Evolutionary conservation across 1,140 invertebrate genomes (phyloP).

Genomic region (Euura lappo): DNA sequence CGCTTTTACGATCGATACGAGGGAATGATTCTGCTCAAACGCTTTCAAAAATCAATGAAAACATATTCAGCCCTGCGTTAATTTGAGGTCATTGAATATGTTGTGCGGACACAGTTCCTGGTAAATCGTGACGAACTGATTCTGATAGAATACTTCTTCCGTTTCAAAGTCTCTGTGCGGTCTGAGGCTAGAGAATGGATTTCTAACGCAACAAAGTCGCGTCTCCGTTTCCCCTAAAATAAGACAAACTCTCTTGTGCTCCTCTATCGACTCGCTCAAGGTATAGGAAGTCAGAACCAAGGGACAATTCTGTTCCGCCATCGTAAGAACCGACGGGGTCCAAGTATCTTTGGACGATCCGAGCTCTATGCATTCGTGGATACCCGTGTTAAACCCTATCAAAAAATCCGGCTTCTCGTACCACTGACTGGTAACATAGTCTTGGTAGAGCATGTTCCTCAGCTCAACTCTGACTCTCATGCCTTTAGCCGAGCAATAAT

Average conservation of each 20-base stretch:
- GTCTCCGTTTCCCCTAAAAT: slow-evolving; percentile 30
- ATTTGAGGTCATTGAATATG: slow-evolving; percentile 4
- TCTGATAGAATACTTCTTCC: slow-evolving; percentile 44
- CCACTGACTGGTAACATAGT: slow-evolving; percentile 29
- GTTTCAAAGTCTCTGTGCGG: slow-evolving; percentile 47
- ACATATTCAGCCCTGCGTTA: neutral
- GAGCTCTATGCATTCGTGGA: slow-evolving; percentile 41
- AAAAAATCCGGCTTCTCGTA: slow-evolving; percentile 42
- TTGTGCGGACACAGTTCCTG: slow-evolving; percentile 17
- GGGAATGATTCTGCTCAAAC: too few relatives aligned
- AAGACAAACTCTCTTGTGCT: slow-evolving; percentile 40
- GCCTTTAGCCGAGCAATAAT: slow-evolving; percentile 28
- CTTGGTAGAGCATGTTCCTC: slow-evolving; percentile 33
- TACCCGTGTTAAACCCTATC: slow-evolving; percentile 47
- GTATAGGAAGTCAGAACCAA: slow-evolving; percentile 46
- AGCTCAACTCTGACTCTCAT: slow-evolving; percentile 32
- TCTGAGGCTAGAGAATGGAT: slow-evolving; percentile 47
- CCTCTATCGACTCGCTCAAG: slow-evolving; percentile 36
- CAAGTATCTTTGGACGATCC: slow-evolving; percentile 39
- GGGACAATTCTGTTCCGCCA: slow-evolving; percentile 43
- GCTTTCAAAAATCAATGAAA: too few relatives aligned
- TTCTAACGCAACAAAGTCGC: slow-evolving; percentile 33
- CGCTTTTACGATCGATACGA: too few relatives aligned
- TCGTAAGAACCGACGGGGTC: slow-evolving; percentile 30
- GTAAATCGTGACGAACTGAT: slow-evolving; percentile 49